Evolutionary conservation across 2,888 invertebrate genomes (phyloP).

Genomic region (Polydrusus tereticollis): DNA sequence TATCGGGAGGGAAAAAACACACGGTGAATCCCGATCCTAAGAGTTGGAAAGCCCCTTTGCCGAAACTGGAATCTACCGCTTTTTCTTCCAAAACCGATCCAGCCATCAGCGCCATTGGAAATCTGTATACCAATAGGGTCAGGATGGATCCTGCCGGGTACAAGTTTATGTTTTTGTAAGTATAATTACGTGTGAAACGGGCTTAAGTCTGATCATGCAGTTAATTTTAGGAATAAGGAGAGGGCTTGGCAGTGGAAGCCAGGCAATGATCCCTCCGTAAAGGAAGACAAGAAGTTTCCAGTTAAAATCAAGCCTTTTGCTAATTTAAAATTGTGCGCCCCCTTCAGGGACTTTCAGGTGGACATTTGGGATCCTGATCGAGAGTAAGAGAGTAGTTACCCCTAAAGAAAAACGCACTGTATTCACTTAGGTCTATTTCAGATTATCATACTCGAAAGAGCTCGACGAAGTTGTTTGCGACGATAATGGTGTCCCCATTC

Average conservation of each 20-base stretch:
- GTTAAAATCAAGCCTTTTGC: slow-evolving; percentile 36
- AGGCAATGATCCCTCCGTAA: slow-evolving; percentile 43
- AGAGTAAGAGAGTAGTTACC: slow-evolving; percentile 57
- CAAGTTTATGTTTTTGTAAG: slow-evolving; percentile 57
- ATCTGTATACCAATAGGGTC: slow-evolving; percentile 58
- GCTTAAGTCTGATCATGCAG: no score
- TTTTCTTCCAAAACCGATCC: slow-evolving; percentile 58
- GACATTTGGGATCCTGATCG: slow-evolving; percentile 59
- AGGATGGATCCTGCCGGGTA: slow-evolving; percentile 53
- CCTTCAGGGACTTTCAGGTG: slow-evolving; percentile 68
- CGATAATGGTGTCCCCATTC: slow-evolving; percentile 60
- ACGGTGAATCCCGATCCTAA: slow-evolving; percentile 56
- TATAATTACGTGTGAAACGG: no score
- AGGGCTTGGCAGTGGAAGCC: slow-evolving; percentile 48
- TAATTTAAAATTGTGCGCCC: slow-evolving; percentile 69
- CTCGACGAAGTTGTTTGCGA: slow-evolving; percentile 56
- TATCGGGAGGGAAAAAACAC: slow-evolving; percentile 51
- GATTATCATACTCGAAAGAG: slow-evolving; percentile 25
- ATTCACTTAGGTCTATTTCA: no score
- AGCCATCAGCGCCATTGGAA: slow-evolving; percentile 57
- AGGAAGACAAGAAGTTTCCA: slow-evolving; percentile 32
- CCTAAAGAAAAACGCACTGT: no score
- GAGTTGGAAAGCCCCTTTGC: slow-evolving; percentile 52
- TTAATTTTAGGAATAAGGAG: slow-evolving; percentile 52
- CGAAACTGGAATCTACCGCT: slow-evolving; percentile 57